These are phyloP conservation scores for Corynorhinus townsendii DNA, from an alignment of 2,113 vertebrate genomes.

Conservation along the genomic window DNA sequence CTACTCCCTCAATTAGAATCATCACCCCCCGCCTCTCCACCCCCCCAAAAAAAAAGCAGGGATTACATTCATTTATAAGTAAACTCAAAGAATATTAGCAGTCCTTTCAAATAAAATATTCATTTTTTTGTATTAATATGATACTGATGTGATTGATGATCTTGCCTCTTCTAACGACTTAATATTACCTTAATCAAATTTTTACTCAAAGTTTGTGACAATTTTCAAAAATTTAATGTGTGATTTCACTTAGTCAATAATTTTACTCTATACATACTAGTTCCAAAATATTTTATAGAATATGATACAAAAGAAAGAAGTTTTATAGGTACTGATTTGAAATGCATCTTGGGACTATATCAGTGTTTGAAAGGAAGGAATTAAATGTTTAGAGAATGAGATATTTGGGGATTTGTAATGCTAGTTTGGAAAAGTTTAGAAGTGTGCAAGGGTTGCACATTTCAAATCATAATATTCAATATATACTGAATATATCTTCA, in stretches of 20 bases:
- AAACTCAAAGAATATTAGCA: neutral
- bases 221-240: neutral
- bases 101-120: neutral
- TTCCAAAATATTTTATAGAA: neutral
- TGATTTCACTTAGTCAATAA: neutral
- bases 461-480: neutral
- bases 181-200: neutral
- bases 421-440: no score
- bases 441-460: neutral
- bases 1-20: neutral
- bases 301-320: neutral
- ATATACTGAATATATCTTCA: neutral
- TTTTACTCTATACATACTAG: neutral
- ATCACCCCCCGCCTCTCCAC: neutral
- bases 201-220: neutral
- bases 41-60: neutral
- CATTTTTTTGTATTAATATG: neutral
- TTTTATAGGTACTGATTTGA: neutral
- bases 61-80: neutral
- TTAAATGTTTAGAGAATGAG: neutral
- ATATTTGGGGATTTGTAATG: neutral
- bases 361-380: neutral
- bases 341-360: neutral
- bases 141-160: neutral
- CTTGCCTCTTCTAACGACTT: neutral